Conservation (phyloP, 2,888 invertebrate species). For the Ophion obscuratus region DNA sequence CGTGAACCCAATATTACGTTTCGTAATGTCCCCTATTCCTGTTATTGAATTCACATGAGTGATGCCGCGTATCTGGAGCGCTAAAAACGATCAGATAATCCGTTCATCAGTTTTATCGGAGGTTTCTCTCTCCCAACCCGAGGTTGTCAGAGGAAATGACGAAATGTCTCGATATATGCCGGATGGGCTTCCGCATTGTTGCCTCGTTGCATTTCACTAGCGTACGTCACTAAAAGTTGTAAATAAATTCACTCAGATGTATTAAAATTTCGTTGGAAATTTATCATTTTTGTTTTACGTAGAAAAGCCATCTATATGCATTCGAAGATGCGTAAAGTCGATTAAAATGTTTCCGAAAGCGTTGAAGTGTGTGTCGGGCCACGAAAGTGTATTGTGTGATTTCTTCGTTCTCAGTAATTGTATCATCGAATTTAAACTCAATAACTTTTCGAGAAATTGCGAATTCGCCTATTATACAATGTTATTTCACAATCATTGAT, state of each 20-base stretch:
- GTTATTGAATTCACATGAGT: conserved; percentile 14
- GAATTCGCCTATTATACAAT: not conserved
- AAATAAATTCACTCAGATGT: not conserved
- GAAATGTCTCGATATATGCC: not conserved
- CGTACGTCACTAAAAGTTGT: not conserved
- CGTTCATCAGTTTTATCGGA: conserved; percentile 15
- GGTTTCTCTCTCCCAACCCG: not conserved
- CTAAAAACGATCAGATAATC: conserved; percentile 18
- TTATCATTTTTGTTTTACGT: not conserved
- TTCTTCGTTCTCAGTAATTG: not conserved
- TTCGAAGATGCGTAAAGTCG: not conserved
- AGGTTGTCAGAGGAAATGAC: not conserved
- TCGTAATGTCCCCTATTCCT: not conserved
- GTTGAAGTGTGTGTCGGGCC: not conserved
- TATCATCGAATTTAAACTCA: not conserved
- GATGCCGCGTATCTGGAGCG: conserved; percentile 27
- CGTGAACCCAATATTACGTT: conserved; percentile 14
- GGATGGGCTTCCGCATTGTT: not conserved
- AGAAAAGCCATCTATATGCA: not conserved
- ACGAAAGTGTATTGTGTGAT: not conserved
- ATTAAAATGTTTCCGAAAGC: not conserved
- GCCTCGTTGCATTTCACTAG: conserved; percentile 7
- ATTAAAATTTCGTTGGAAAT: not conserved
- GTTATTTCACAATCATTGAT: not conserved
- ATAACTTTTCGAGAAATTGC: not conserved